phyloP scores from a whole-genome alignment of 2,113 vertebrate species.

The Penelope pileata region DNA sequence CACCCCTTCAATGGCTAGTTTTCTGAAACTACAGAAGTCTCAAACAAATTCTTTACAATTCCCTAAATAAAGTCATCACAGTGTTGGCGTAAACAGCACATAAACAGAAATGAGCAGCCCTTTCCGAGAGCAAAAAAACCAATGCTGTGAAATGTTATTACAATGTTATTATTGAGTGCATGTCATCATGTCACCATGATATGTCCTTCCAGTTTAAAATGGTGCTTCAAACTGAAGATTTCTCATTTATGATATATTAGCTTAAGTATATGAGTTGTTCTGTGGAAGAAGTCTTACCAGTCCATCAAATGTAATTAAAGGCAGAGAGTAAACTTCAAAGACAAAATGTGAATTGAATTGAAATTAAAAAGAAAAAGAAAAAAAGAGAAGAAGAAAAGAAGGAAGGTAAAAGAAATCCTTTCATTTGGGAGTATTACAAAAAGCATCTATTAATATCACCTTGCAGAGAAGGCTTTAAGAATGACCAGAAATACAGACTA shows the following conservation, averaged over 20 bases:
- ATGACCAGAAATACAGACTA: background rate
- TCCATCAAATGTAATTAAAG: constrained; percentile 78
- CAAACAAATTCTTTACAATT: constrained; percentile 76
- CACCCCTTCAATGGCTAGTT: constrained; percentile 63
- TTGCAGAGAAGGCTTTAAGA: constrained; percentile 11
- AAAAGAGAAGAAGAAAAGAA: background rate
- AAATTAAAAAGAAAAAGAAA: background rate
- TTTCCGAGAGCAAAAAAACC: background rate
- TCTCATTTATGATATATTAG: constrained; percentile 74
- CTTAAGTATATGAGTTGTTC: constrained; percentile 68
- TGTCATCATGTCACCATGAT: constrained; percentile 68
- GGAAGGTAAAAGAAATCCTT: background rate
- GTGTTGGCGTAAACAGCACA: constrained; percentile 67
- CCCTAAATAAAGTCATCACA: constrained; percentile 80
- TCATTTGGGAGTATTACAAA: constrained; percentile 56
- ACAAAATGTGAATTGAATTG: constrained; percentile 55
- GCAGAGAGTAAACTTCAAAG: constrained; percentile 75
- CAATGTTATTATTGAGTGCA: constrained; percentile 70
- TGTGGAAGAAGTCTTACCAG: constrained; percentile 50
- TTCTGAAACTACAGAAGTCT: constrained; percentile 76
- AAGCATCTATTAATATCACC: constrained; percentile 2
- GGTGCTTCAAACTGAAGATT: constrained; percentile 61
- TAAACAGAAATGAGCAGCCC: constrained; percentile 69
- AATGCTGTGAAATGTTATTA: constrained; percentile 73
- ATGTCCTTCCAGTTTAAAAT: constrained; percentile 73